A percentile compares a stretch with the other conserved stretches of the same genome.
Conservation (phyloP, 2,888 invertebrate genomes). For the Latrodectus hesperus region DNA sequence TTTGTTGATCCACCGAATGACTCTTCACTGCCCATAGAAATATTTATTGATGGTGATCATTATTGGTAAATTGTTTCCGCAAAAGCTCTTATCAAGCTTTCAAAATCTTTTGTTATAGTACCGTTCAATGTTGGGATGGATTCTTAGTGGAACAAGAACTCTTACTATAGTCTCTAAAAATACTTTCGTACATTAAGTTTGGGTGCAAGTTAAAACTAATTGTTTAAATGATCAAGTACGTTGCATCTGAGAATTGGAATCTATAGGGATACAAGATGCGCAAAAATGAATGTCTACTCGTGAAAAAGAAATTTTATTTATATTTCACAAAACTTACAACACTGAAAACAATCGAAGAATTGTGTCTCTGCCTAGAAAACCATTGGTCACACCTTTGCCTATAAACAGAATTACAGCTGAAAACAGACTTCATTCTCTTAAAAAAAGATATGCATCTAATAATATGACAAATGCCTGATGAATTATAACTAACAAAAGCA, state of each 20-base stretch:
- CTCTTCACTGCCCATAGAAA: neutral
- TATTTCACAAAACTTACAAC: neutral
- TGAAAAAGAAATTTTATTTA: neutral
- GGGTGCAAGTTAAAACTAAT: neutral
- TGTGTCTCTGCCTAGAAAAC: no score
- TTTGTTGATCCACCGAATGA: neutral
- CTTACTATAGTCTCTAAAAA: neutral
- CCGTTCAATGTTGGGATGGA: slow-evolving; percentile 1
- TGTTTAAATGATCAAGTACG: neutral
- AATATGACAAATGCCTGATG: no score
- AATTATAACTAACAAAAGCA: no score
- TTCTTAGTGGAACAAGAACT: neutral
- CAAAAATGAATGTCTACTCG: neutral
- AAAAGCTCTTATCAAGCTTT: neutral
- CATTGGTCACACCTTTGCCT: neutral
- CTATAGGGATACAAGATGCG: no score
- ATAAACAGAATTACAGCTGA: no score
- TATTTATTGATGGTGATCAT: neutral
- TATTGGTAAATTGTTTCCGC: neutral
- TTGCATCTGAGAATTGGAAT: no score
- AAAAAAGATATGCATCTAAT: neutral
- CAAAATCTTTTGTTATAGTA: neutral
- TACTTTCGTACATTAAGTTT: neutral
- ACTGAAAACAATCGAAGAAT: no score
- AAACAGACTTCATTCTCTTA: neutral